phyloP scores from a whole-genome alignment of 2,888 invertebrate species.

The Glyphotaelius pellucidus region DNA sequence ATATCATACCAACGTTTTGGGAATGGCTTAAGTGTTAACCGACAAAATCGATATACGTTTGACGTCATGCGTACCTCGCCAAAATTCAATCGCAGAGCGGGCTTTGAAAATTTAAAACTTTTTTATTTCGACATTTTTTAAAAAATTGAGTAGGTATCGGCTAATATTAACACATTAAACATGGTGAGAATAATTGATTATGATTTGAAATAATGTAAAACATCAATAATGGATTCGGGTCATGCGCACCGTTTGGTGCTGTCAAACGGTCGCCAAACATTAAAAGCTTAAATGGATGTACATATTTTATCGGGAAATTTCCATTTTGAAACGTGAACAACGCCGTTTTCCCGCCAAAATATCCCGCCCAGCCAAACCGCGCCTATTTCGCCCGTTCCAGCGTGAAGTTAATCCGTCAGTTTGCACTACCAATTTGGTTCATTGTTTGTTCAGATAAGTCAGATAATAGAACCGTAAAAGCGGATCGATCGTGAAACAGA shows the following conservation, averaged over 20 bases:
- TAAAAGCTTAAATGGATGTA: not conserved
- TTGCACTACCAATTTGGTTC: constrained; percentile 3
- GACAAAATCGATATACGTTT: too few species aligned
- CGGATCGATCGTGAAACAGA: not conserved
- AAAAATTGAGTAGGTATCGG: too few species aligned
- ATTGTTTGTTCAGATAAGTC: constrained; percentile 24
- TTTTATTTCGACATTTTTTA: too few species aligned
- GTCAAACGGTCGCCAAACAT: not conserved
- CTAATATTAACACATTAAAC: too few species aligned
- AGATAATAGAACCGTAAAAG: not conserved
- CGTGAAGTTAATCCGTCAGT: not conserved
- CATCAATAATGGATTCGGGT: too few species aligned
- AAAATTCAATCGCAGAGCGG: too few species aligned
- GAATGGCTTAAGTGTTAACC: too few species aligned
- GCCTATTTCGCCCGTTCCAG: not conserved
- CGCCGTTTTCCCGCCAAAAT: not conserved
- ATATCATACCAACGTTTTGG: too few species aligned
- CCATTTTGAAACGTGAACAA: not conserved
- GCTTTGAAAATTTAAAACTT: too few species aligned
- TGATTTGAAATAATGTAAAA: not conserved
- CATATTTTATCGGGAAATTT: not conserved
- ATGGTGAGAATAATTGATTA: not conserved
- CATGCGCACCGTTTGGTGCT: not conserved
- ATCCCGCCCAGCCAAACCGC: not conserved
- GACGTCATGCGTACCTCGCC: too few species aligned